phyloP scores from a whole-genome alignment of 2,797 vertebrate species.

The Adrianichthys oophorus region DNA sequence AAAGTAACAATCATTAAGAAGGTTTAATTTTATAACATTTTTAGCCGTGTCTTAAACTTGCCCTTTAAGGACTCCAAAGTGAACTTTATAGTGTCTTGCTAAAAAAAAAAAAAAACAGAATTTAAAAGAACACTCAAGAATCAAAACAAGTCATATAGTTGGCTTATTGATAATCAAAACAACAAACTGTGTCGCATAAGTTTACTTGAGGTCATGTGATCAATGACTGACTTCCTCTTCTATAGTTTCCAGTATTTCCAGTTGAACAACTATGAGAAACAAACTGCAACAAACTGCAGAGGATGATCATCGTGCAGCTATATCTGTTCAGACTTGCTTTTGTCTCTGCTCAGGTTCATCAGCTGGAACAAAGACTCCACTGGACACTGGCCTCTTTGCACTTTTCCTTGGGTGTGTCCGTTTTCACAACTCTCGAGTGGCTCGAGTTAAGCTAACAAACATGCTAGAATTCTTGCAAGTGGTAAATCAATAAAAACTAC shows the following conservation, averaged over 20 bases:
- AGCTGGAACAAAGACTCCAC: conserved; percentile 27
- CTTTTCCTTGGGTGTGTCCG: conserved; percentile 33
- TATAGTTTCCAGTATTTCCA: conserved; percentile 15
- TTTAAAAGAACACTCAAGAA: neutral
- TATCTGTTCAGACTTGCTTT: conserved; percentile 2
- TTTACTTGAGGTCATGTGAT: neutral
- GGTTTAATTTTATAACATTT: too few relatives aligned
- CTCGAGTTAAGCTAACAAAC: too few relatives aligned
- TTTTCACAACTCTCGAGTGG: conserved; percentile 37
- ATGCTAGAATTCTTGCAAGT: too few relatives aligned
- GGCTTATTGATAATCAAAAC: conserved; percentile 6
- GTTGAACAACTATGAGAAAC: neutral
- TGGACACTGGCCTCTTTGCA: conserved; percentile 31
- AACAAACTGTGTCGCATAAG: neutral
- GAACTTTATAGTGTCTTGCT: neutral
- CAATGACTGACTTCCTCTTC: conserved; percentile 1
- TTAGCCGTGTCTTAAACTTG: too few relatives aligned
- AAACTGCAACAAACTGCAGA: too few relatives aligned
- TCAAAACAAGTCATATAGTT: neutral
- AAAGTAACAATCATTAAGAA: too few relatives aligned
- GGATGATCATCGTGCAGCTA: conserved; percentile 15
- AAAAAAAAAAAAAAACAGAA: neutral
- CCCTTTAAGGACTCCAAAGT: too few relatives aligned
- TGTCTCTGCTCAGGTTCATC: conserved; percentile 21
- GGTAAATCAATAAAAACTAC: too few relatives aligned